phyloP scores from a whole-genome alignment of 1,140 invertebrate species.

The Diploscapter pachys region DNA sequence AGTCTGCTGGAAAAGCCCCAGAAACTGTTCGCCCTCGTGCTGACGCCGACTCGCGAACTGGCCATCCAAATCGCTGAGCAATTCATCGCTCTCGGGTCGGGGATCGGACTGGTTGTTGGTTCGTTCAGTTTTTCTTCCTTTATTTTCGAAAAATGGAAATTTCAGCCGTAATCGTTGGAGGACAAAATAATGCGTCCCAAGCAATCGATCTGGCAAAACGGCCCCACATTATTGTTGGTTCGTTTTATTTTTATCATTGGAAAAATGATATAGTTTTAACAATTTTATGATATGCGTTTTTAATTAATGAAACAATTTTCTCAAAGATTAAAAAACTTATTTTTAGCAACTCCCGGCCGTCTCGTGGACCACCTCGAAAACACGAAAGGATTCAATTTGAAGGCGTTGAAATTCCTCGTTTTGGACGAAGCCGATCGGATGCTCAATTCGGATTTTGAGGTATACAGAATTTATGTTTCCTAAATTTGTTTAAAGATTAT shows the following conservation, averaged over 20 bases:
- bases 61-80: conserved; percentile 92
- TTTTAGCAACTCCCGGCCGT: conserved; percentile 76
- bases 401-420: conserved; percentile 81
- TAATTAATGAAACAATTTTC: too few relatives aligned
- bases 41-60: conserved; percentile 94
- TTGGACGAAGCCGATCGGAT: conserved; percentile 96
- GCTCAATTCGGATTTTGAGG: conserved; percentile 91
- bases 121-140: conserved; percentile 21
- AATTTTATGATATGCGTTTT: background rate
- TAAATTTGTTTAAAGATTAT: conserved; percentile 61
- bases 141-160: conserved; percentile 37
- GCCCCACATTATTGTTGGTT: conserved; percentile 81
- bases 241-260: background rate
- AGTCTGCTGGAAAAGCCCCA: conserved; percentile 83
- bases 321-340: background rate
- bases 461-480: background rate
- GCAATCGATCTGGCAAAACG: conserved; percentile 84
- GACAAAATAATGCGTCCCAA: conserved; percentile 95
- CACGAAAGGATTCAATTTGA: conserved; percentile 86
- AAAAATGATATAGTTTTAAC: background rate
- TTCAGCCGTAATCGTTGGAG: conserved; percentile 84
- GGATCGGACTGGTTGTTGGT: conserved; percentile 89
- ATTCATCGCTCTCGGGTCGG: conserved; percentile 77
- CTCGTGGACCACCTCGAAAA: conserved; percentile 86
- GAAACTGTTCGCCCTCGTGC: conserved; percentile 83